Evolutionary conservation across 1,140 invertebrate species (phyloP), one percentile per base, ranked within the genome.

Genomic region (Bilobella aurantiaca): DNA sequence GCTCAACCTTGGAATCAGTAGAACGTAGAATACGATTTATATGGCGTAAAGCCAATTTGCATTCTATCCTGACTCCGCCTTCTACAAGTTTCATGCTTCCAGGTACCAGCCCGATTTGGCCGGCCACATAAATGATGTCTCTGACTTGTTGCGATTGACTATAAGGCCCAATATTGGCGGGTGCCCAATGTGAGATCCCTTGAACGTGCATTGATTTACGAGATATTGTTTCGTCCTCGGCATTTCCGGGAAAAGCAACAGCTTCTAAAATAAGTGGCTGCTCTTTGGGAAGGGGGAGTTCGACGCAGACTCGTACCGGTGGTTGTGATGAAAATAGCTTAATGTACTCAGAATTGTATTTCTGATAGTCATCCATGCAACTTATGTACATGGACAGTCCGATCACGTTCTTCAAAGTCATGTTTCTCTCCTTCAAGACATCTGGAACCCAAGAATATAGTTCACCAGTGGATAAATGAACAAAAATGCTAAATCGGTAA

Each of bases 151-250:
- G 82, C 28, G 89, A 89, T 81, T 97, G 93, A 75, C 92, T 96
- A 77, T 96, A 97, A 31, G 93, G 93, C 18, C 93, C 93, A 71
- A 97, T 95, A 75, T 93, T 95, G 47, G 91, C 91, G 3, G 93
- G 92, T 2, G 93, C 92, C 93, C 93, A 96, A 79, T 96, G 91
- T 27, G 92, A 96, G 65, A 96, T 86, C 58, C 91, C 87, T 78
- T 96, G 93, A 29, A 96, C 92, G 78, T 96, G 92, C 87, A 96
- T 89, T 12, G 86, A 88, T 49, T 85, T 81, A 71, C 85, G 30
- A 3, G 49, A 27, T 59, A 28, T 63, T 5, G 60, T 29, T 56
- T 69, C 56, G 37, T 63, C 59, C 46, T 56, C 58, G 53, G 58
- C 31, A 65, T 21, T 3, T 37, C 32, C 34, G 59, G 58, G 79